Conservation (phyloP, 2,888 invertebrate species). For the Baronia brevicornis region DNA sequence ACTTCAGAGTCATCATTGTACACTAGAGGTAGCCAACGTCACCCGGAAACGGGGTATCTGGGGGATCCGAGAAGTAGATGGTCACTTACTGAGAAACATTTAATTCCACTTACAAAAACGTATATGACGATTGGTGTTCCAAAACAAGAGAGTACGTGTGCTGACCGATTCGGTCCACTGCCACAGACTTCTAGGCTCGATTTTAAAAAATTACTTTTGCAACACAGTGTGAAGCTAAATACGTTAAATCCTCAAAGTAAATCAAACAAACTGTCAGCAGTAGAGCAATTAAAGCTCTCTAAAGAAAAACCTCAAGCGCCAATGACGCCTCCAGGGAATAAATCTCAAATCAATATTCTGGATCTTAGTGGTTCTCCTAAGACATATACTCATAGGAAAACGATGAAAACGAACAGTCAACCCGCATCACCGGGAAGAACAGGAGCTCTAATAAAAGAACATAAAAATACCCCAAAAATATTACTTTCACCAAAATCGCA, state of each 20-base stretch:
- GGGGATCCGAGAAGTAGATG: conserved; percentile 75
- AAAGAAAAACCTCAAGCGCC: conserved; percentile 67
- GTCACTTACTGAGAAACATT: conserved; percentile 73
- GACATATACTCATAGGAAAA: conserved; percentile 79
- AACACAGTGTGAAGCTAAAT: conserved; percentile 81
- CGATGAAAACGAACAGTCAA: conserved; percentile 64
- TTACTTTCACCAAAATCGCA: conserved; percentile 81
- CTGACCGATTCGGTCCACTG: conserved; percentile 77
- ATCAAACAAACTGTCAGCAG: conserved; percentile 81
- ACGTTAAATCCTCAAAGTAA: conserved; percentile 72
- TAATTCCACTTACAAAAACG: conserved; percentile 35
- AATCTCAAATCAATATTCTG: conserved; percentile 77
- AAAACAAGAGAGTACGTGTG: conserved; percentile 69
- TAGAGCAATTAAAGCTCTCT: conserved; percentile 84
- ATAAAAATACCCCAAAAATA: conserved; percentile 77
- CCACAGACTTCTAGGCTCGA: conserved; percentile 88
- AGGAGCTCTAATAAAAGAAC: conserved; percentile 63
- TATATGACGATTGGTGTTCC: conserved; percentile 30
- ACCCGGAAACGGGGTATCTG: conserved; percentile 78
- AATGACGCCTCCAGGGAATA: conserved; percentile 41
- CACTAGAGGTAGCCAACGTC: conserved; percentile 56
- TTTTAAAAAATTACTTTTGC: conserved; percentile 86
- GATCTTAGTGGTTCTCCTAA: conserved; percentile 83
- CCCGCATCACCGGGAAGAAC: conserved; percentile 74
- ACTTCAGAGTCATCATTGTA: conserved; percentile 65